Conservation (phyloP, 1,140 invertebrate species). For the Thalassaphorura encarpata region DNA sequence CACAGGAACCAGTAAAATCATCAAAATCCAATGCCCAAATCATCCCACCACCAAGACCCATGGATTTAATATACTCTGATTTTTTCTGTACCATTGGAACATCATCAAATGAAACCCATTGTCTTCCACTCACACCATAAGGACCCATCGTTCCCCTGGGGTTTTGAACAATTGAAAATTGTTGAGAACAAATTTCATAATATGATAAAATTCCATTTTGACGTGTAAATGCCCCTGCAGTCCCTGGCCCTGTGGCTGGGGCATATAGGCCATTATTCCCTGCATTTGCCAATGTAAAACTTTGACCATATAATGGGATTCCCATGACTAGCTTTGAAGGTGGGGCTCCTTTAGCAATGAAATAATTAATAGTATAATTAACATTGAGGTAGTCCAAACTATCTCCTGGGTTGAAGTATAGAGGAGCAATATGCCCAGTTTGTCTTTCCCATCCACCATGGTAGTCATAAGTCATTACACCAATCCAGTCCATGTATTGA, state of each 20-base stretch:
- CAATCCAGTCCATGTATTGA: constrained; percentile 71
- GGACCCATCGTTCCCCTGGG: constrained; percentile 48
- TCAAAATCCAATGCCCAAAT: constrained; percentile 67
- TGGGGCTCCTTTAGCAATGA: constrained; percentile 63
- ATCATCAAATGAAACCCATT: constrained; percentile 76
- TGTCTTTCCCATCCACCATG: constrained; percentile 81
- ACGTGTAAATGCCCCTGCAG: constrained; percentile 65
- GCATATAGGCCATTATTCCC: constrained; percentile 53
- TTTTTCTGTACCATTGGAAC: constrained; percentile 50
- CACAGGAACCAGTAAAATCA: constrained; percentile 58
- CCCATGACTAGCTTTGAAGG: constrained; percentile 64
- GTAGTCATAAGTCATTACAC: constrained; percentile 76
- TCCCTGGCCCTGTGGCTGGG: constrained; percentile 58
- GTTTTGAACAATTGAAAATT: constrained; percentile 57
- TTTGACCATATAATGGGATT: constrained; percentile 66
- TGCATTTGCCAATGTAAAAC: constrained; percentile 59
- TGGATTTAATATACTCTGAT: constrained; percentile 47
- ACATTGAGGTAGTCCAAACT: constrained; percentile 63
- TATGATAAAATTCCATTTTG: constrained; percentile 71
- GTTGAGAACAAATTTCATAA: constrained; percentile 54
- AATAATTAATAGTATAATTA: constrained; percentile 70
- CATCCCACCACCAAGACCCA: constrained; percentile 61
- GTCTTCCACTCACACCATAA: constrained; percentile 45
- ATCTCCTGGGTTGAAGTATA: constrained; percentile 62
- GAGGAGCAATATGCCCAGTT: constrained; percentile 75